Conservation (phyloP, 2,113 vertebrate genomes). For the Phalacrocorax pelagicus region DNA sequence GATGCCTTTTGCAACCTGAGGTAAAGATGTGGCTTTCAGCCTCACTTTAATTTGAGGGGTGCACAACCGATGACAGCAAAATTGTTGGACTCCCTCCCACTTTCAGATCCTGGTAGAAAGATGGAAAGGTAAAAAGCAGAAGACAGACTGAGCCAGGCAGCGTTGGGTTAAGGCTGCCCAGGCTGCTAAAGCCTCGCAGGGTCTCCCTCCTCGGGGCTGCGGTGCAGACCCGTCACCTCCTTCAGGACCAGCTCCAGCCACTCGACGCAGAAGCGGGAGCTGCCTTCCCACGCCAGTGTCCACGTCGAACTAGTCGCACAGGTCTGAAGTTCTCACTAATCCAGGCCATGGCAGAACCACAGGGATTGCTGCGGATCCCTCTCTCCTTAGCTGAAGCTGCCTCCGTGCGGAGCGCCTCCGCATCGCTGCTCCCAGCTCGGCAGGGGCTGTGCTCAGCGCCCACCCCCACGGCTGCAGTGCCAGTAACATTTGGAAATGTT, state of each 20-base stretch:
- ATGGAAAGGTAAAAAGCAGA: neutral
- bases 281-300: fast-evolving
- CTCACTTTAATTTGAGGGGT: neutral
- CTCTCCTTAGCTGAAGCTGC: slow-evolving; percentile 26
- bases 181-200: neutral
- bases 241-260: neutral
- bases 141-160: neutral
- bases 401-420: neutral
- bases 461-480: fast-evolving
- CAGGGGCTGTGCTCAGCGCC: neutral
- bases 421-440: neutral
- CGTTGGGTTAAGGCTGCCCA: neutral
- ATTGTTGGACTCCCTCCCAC: neutral
- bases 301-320: fast-evolving
- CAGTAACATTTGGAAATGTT: neutral
- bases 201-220: neutral
- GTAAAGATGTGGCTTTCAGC: neutral
- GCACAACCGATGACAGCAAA: neutral
- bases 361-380: neutral
- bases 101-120: neutral
- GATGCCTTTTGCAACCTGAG: fast-evolving
- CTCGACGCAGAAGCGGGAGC: fast-evolving
- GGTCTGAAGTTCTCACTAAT: too few relatives aligned
- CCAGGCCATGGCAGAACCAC: fast-evolving
- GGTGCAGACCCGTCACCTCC: neutral